phyloP scores from a whole-genome alignment of 2,888 invertebrate genomes.

The Lasiommata megera region DNA sequence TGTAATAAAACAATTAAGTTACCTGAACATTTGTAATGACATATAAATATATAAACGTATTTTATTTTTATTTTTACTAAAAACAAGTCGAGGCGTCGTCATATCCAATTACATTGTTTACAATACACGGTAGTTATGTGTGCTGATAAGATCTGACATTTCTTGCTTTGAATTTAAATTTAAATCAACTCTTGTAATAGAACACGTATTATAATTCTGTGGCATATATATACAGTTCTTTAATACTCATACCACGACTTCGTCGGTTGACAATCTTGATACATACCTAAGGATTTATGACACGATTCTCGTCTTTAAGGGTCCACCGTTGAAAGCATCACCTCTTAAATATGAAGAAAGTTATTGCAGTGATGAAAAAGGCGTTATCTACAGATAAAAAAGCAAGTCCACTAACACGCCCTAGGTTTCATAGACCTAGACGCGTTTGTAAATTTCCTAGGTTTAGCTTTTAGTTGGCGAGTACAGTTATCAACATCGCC shows the following conservation, averaged over 20 bases:
- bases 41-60: not conserved
- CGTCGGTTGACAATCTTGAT: constrained; percentile 53
- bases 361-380: too few species aligned
- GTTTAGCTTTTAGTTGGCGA: too few species aligned
- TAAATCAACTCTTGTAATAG: constrained; percentile 32
- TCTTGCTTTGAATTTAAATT: constrained; percentile 36
- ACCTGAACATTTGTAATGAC: not conserved
- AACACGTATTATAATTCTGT: constrained; percentile 16
- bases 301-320: constrained; percentile 51
- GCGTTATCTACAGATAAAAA: too few species aligned
- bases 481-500: too few species aligned
- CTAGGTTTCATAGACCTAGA: too few species aligned
- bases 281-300: constrained; percentile 52
- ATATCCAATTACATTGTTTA: constrained; percentile 12
- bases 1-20: too few species aligned
- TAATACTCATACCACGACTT: constrained; percentile 64
- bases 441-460: too few species aligned
- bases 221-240: constrained; percentile 35
- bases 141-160: constrained; percentile 36
- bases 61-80: not conserved
- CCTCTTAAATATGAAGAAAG: too few species aligned
- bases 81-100: constrained; percentile 1
- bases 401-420: too few species aligned
- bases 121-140: constrained; percentile 3
- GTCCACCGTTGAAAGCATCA: not conserved